Percentiles rank a stretch among this genome's conserved stretches.
phyloP scores from a whole-genome alignment of 2,888 invertebrate genomes.

The Rosalia funebris region DNA sequence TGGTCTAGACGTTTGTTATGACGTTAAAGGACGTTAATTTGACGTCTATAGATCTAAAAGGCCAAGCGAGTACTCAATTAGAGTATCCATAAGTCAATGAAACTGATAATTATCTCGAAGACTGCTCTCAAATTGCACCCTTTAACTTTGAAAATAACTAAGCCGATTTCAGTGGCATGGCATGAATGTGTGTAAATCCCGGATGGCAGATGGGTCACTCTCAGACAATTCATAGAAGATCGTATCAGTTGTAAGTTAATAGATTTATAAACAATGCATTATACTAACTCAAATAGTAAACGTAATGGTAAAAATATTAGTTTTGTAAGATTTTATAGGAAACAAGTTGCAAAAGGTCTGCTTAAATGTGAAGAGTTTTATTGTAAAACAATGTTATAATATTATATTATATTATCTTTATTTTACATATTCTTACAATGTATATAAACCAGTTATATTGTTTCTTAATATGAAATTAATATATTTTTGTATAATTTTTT shows the following conservation, averaged over 20 bases:
- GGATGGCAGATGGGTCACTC: neutral
- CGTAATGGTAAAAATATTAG: neutral
- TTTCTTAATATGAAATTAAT: too few species aligned
- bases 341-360: neutral
- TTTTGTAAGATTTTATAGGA: neutral
- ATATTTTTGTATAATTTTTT: too few species aligned
- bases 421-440: too few species aligned
- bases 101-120: constrained; percentile 20
- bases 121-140: constrained; percentile 23
- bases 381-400: too few species aligned
- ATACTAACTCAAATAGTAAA: neutral
- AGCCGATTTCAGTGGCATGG: constrained; percentile 9
- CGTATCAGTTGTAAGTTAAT: neutral
- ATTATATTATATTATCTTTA: too few species aligned
- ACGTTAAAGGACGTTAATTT: constrained; percentile 59
- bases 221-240: neutral
- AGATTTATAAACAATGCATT: neutral
- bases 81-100: constrained; percentile 23
- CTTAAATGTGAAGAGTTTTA: too few species aligned
- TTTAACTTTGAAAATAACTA: constrained; percentile 11
- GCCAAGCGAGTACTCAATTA: constrained; percentile 19
- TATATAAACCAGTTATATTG: too few species aligned
- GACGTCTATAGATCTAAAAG: constrained; percentile 50
- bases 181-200: constrained; percentile 2
- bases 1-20: constrained; percentile 54